Evolutionary conservation across 2,113 vertebrate genomes (phyloP).

Genomic region (Pithys albifrons): DNA sequence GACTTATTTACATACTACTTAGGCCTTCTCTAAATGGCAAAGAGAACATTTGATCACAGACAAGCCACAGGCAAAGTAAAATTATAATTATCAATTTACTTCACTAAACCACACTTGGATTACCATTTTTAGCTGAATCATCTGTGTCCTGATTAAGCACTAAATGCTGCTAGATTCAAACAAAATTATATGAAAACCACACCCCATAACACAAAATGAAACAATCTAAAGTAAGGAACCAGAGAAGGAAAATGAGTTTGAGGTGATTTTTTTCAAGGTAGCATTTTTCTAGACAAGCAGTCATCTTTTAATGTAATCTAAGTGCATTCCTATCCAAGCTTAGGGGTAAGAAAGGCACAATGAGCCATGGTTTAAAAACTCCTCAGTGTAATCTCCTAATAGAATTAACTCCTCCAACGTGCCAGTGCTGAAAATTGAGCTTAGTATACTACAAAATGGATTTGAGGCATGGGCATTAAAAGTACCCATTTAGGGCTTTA

Average conservation of each 20-base stretch:
- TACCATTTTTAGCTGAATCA: background rate
- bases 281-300: background rate
- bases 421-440: background rate
- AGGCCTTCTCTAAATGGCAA: background rate
- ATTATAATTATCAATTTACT: background rate
- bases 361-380: background rate
- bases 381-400: background rate
- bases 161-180: background rate
- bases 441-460: too few relatives aligned
- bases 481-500: background rate
- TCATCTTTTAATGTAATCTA: background rate
- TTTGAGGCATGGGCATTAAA: background rate
- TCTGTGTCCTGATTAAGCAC: background rate
- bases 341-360: background rate
- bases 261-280: background rate
- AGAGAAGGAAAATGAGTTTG: background rate
- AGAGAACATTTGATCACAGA: conserved; percentile 9
- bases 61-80: background rate
- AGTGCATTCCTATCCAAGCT: background rate
- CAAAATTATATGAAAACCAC: background rate
- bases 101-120: background rate
- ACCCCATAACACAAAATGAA: background rate
- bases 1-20: background rate
- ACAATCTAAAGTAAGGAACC: background rate
- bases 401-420: background rate